Evolutionary conservation across 64 coral and sea anemone genomes (phyloP), one percentile per base, ranked within the genome.

Genomic region (Montipora foliosa): DNA sequence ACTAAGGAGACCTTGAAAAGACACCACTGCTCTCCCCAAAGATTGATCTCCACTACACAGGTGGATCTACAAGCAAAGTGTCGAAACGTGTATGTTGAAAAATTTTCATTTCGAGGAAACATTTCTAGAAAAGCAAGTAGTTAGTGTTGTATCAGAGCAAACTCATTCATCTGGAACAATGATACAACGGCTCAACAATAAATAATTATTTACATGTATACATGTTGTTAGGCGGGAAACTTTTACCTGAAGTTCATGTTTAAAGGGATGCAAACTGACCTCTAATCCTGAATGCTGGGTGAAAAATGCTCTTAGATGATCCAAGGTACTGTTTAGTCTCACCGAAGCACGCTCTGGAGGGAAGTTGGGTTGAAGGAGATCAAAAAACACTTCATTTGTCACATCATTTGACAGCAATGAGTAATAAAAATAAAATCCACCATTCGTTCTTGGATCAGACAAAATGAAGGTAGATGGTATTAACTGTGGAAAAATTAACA

Each of bases 391-490:
- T 51, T 96, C 98, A 81, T 96, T 99, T n/a, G 98, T 94, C 8
- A 99, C 98, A 21, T 96, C 92, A 72, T 99, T 99, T 19, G 95
- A 87, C 8, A 99, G 78, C 20, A 99, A 90, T 1, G 92, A 96
- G 79, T 99, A 99, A 76, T 99, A 94, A 75, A 99, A 99, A 44
- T 99, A 99, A 80, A 99, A 99, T 52, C 98, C 98, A 59, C 95
- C 95, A 81, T 92, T 94, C 50, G 94, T 67, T 67, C 81, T 91
- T 4, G 92, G 96, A 60, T 99, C 98, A 62, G 93, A 70, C 44
- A 99, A 80, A 75, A 87, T 82, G 67, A 99, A 99, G 2, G 89
- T 92, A 19, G 98, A 99, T 89, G 98, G 98, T 47, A 99, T 87
- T 17, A 99, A 89, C 98, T 99, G 67, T 15, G 57, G 87, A 79